Percentiles rank a stretch among this genome's conserved stretches.
Evolutionary conservation across 2,888 invertebrate species (phyloP).

Genomic region (Tortrix viridana): DNA sequence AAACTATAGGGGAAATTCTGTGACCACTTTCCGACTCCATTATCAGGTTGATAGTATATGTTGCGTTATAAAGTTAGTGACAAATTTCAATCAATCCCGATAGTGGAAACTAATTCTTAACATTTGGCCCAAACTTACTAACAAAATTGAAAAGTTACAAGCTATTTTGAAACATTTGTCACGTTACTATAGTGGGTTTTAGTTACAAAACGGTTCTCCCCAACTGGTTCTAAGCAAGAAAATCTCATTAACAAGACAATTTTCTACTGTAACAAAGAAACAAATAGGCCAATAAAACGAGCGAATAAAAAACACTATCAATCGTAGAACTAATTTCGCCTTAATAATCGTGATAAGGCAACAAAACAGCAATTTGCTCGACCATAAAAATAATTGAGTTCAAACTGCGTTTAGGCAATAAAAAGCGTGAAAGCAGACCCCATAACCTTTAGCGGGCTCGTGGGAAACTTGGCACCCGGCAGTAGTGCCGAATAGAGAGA

Average conservation of each 20-base stretch:
- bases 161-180: too few relatives aligned
- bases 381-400: conserved; percentile 84
- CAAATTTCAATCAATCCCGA: too few relatives aligned
- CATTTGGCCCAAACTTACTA: too few relatives aligned
- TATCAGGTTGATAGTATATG: too few relatives aligned
- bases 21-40: too few relatives aligned
- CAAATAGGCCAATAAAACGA: conserved; percentile 48
- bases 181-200: too few relatives aligned
- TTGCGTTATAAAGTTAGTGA: too few relatives aligned
- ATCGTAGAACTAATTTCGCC: conserved; percentile 77
- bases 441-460: conserved; percentile 80
- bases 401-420: conserved; percentile 83
- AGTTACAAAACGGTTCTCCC: too few relatives aligned
- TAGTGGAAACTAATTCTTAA: too few relatives aligned
- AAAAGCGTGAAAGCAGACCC: conserved; percentile 82
- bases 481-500: conserved; percentile 73
- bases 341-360: conserved; percentile 82
- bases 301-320: conserved; percentile 67
- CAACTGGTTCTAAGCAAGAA: conserved; percentile 7
- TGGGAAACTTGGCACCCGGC: conserved; percentile 75
- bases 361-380: conserved; percentile 82
- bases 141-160: too few relatives aligned
- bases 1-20: too few relatives aligned
- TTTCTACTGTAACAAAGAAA: conserved; percentile 37
- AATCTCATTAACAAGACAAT: conserved; percentile 34